phyloP scores from a whole-genome alignment of 2,888 invertebrate genomes.

The Amphipyra berbera region DNA sequence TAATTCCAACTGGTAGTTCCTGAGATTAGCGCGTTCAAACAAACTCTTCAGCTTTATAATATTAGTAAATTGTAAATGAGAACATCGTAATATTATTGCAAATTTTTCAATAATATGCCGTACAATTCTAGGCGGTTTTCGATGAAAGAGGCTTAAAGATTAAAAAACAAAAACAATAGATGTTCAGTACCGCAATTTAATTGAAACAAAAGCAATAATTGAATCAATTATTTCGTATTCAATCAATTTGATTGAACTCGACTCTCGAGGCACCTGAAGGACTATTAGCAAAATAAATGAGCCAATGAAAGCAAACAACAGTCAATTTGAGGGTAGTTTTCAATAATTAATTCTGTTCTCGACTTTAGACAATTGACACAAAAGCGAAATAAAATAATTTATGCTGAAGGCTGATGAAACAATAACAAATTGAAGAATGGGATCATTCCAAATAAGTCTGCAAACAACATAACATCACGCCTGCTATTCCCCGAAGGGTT shows the following conservation, averaged over 20 bases:
- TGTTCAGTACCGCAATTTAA: not conserved
- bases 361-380: conserved; percentile 13
- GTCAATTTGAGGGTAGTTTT: conserved; percentile 11
- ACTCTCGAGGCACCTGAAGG: conserved; percentile 1
- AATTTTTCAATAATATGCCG: no score
- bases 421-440: not conserved
- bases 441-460: not conserved
- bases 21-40: no score
- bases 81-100: no score
- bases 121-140: no score
- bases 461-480: no score
- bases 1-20: no score
- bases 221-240: conserved; percentile 4
- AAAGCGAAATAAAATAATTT: conserved; percentile 6
- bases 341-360: conserved; percentile 7
- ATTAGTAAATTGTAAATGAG: no score
- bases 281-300: conserved; percentile 4
- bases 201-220: conserved; percentile 14
- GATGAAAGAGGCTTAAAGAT: no score
- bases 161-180: not conserved
- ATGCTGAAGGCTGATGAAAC: conserved; percentile 3
- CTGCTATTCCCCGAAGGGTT: no score
- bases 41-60: no score
- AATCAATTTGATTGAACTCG: conserved; percentile 14
- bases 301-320: conserved; percentile 8